A percentile compares a stretch with the other conserved stretches of the same genome.
Evolutionary conservation across 2,797 vertebrate genomes (phyloP).

Genomic region (Pseudomugil tenellus): DNA sequence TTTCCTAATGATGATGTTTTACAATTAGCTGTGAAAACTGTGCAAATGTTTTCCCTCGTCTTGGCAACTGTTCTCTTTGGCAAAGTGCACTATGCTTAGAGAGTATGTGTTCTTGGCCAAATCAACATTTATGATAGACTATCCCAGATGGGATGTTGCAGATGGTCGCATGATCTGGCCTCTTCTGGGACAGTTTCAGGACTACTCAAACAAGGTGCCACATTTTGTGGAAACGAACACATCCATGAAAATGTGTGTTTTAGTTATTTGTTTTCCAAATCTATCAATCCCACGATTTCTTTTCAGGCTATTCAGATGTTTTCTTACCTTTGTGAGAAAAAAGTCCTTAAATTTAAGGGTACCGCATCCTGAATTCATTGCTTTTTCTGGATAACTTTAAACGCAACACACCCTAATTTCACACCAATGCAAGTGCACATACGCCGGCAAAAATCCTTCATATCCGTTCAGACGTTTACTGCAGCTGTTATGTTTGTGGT

Average conservation of each 20-base stretch:
- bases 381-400: constrained; percentile 10
- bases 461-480: constrained; percentile 73
- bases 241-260: constrained; percentile 5
- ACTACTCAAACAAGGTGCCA: constrained; percentile 48
- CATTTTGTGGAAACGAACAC: constrained; percentile 50
- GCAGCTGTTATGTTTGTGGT: constrained; percentile 80
- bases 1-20: constrained; percentile 76
- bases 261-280: constrained; percentile 20
- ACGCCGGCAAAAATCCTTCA: constrained; percentile 58
- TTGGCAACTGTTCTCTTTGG: constrained; percentile 70
- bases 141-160: constrained; percentile 80
- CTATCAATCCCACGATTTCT: neutral
- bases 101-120: constrained; percentile 69
- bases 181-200: constrained; percentile 70
- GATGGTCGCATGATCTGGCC: constrained; percentile 76
- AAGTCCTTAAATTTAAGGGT: constrained; percentile 11
- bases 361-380: neutral
- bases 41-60: constrained; percentile 62
- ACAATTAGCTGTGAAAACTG: constrained; percentile 74
- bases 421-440: constrained; percentile 11
- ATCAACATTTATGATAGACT: constrained; percentile 76
- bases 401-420: constrained; percentile 35
- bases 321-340: neutral
- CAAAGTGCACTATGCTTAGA: constrained; percentile 67
- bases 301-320: constrained; percentile 16